Conservation (phyloP, 2,888 invertebrate species). For the Gymnocheta viridis region DNA sequence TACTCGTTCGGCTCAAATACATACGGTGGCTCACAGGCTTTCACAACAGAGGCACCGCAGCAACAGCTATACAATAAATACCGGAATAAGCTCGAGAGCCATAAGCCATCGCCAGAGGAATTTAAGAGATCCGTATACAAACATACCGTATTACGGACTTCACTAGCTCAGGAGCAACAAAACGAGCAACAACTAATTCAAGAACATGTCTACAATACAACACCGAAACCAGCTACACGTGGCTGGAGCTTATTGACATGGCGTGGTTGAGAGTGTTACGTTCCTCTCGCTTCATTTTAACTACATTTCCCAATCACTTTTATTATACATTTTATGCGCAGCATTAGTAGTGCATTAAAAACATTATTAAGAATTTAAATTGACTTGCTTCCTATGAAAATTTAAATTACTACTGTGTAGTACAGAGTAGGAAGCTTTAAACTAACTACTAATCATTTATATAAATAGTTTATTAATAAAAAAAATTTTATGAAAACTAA, state of each 20-base stretch:
- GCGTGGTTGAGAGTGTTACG: conserved; percentile 74
- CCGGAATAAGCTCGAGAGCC: conserved; percentile 77
- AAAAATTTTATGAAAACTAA: background rate
- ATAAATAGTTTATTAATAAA: conserved; percentile 3
- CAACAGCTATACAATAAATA: conserved; percentile 72
- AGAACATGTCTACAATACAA: conserved; percentile 78
- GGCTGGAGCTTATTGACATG: conserved; percentile 80
- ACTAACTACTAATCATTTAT: conserved; percentile 1
- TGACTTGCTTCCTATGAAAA: background rate
- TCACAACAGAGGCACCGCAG: conserved; percentile 74
- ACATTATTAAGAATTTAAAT: conserved; percentile 5
- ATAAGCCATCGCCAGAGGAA: conserved; percentile 76
- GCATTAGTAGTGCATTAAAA: background rate
- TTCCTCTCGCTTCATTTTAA: background rate
- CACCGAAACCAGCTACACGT: conserved; percentile 70
- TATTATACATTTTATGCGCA: background rate
- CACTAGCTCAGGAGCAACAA: conserved; percentile 72
- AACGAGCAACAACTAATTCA: conserved; percentile 61
- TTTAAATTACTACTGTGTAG: conserved; percentile 80
- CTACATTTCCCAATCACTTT: background rate
- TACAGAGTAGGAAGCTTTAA: conserved; percentile 71
- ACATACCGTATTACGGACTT: conserved; percentile 78
- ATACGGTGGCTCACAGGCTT: conserved; percentile 74
- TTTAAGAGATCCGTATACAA: conserved; percentile 78
- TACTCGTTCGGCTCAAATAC: conserved; percentile 74